Evolutionary conservation across 2,888 invertebrate genomes (phyloP), one percentile per base, ranked within the genome.

Genomic region (Andrena dorsata): DNA sequence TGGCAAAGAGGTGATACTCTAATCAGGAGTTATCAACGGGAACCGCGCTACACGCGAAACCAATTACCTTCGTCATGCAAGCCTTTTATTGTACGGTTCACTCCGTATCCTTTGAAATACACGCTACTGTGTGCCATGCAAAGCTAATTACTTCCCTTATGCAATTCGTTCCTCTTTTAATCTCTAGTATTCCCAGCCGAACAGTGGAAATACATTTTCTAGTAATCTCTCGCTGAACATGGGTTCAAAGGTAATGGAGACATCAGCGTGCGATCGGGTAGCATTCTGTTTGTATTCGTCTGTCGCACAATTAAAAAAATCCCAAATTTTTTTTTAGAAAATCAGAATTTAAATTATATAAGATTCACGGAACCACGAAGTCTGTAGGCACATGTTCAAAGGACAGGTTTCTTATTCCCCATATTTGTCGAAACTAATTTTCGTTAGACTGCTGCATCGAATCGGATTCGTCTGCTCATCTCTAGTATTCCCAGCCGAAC

Each of bases 21-120:
- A 10, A 35, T n/a, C 58, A 49, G 28, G 5, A 32, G 28, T 70
- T 77, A 71, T 77, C 70, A 51, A 32, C 51, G 47, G 7, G n/a
- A 47, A 65, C 20, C 10, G 10, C 7, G 65, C 13, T 65, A 41
- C 79, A 47, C 51, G 70, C 70, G 65, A 71, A 47, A 47, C 41
- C 65, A 60, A 60, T 77, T 80, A 61, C 60, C 51, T 26, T 20
- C 32, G 78, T 71, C 80, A 71, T 78, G 71, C 78, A 28, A 80
- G 26, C 28, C 20, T 41, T 53, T 71, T 30, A 60, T 71, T 60
- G 41, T 32, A 32, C 20, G n/a, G 23, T 16, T 53, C 32, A 47
- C 63, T 63, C 28, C 41, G 16, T 13, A 35, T 35, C 28, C 69
- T 69, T 58, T 53, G 47, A 64, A 76, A 76, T 68, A 63, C 16